Base-by-base conservation (phyloP, 2,888 invertebrate species). In the Agrochola lota region DNA sequence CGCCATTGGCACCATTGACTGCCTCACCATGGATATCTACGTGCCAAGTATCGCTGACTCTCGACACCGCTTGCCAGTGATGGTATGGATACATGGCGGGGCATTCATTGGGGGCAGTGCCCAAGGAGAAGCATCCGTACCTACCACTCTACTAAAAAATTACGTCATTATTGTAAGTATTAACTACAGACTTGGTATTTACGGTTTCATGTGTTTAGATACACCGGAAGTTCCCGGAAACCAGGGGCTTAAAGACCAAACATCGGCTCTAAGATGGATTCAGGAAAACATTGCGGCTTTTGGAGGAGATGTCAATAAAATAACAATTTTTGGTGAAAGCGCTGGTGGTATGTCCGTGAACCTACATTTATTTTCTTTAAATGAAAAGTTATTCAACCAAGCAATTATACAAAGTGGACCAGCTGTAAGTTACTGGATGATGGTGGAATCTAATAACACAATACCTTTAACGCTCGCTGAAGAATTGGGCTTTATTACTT, bases 161-260 rank as follows among this genome's bases (percentile, higher is more conserved):
- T 77, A 85, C 15, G 81, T 85, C 12, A 78, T 85, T 30, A 15
- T 85, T 5, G 79, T 85, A 30, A 26, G 73, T 1, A 59, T 85
- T 9, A 81, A 75, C 49, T 85, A 85, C 46, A 73, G 85, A 57
- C 62, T 85, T 30, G 85, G 85, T 17, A 83, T 88, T 7, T 91
- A 88, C 46, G 93, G 93, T 8, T 93, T 93, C 35, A 83, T 93
- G 63, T 87, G 87, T 26, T 30, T 87, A 5, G 81, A 84, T 20
- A 80, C 59, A 63, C 87, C 89, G 1, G 88, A 90, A 15, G 84
- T 91, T 4, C 90, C 92, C 0, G 93, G 93, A 1, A 93, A 93
- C 73, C 91, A 91, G 79, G 93, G 92, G 3, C 71, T 93, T 8
- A 92, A 91, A 80, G 93, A 93, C 49, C 91, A 91, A 69, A 57